Percentiles rank a stretch among this genome's conserved stretches.
These are phyloP conservation scores for Aphelocoma californica DNA, from an alignment of 2,797 vertebrate genomes.

Conservation along the genomic window DNA sequence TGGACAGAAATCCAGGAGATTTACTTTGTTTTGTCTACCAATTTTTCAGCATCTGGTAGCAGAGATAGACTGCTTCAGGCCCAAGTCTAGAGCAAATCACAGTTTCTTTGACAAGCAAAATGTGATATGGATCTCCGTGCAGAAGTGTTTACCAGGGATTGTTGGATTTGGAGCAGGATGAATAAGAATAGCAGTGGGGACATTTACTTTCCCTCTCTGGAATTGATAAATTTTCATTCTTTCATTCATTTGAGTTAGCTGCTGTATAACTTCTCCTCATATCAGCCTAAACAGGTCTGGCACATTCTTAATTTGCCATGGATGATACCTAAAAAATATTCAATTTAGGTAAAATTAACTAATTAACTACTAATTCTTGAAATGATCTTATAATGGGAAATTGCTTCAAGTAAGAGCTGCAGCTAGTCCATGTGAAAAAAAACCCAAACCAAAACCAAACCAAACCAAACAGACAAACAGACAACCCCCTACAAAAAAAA, in stretches of 20 bases:
- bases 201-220: not conserved
- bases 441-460: not conserved
- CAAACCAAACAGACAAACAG: not conserved
- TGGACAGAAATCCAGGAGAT: not conserved
- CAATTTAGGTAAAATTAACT: not conserved
- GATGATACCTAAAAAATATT: not conserved
- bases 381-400: not conserved
- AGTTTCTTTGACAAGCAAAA: not conserved
- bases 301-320: not conserved
- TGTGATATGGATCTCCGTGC: not conserved
- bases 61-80: not conserved
- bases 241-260: not conserved
- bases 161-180: not conserved
- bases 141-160: not conserved
- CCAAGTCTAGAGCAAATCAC: not conserved
- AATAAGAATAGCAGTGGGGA: not conserved
- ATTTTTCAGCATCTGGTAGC: not conserved
- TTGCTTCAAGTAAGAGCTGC: not conserved
- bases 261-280: not conserved
- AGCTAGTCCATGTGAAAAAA: not conserved
- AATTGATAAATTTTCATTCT: not conserved
- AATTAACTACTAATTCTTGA: not conserved
- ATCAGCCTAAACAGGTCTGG: not conserved
- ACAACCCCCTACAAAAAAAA: fast-evolving
- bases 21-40: not conserved